Evolutionary conservation across 1,140 invertebrate genomes (phyloP).

Genomic region (Trachelipus rathkii): DNA sequence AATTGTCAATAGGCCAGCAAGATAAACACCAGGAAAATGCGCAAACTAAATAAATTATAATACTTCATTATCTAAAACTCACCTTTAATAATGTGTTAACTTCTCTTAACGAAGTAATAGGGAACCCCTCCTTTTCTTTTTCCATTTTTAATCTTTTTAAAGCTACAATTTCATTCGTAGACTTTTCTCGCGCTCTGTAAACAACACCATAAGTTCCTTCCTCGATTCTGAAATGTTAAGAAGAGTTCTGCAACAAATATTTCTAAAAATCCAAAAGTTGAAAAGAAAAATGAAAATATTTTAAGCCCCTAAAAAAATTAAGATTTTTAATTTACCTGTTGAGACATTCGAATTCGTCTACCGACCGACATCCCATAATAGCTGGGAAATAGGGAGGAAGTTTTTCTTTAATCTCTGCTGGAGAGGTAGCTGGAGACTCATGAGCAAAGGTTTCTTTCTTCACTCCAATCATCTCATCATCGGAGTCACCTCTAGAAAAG

Average conservation of each 20-base stretch:
- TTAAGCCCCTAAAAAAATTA: too few relatives aligned
- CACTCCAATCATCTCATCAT: too few relatives aligned
- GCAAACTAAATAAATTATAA: too few relatives aligned
- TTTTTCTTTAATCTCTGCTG: slow-evolving; percentile 51
- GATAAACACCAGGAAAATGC: too few relatives aligned
- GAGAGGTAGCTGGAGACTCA: slow-evolving; percentile 49
- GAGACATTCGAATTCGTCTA: slow-evolving; percentile 95
- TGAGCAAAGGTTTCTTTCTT: too few relatives aligned
- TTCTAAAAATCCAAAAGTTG: too few relatives aligned
- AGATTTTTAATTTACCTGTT: slow-evolving; percentile 60
- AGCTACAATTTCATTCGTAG: slow-evolving; percentile 97
- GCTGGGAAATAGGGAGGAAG: slow-evolving; percentile 87
- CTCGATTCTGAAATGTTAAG: slow-evolving; percentile 65
- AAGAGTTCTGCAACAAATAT: too few relatives aligned
- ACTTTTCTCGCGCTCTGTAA: slow-evolving; percentile 88
- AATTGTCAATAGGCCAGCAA: too few relatives aligned
- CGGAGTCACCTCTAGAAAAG: too few relatives aligned
- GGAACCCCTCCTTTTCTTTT: slow-evolving; percentile 99
- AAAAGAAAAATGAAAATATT: too few relatives aligned
- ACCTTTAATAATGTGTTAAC: slow-evolving; percentile 96
- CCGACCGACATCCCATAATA: slow-evolving; percentile 91
- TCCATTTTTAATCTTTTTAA: slow-evolving; percentile 99
- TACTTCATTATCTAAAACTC: background rate
- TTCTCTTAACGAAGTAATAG: slow-evolving; percentile 95
- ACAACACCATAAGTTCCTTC: slow-evolving; percentile 65